A percentile compares a stretch with the other conserved stretches of the same genome.
Evolutionary conservation across 2,888 invertebrate genomes (phyloP).

Genomic region (Phorcus lineatus): DNA sequence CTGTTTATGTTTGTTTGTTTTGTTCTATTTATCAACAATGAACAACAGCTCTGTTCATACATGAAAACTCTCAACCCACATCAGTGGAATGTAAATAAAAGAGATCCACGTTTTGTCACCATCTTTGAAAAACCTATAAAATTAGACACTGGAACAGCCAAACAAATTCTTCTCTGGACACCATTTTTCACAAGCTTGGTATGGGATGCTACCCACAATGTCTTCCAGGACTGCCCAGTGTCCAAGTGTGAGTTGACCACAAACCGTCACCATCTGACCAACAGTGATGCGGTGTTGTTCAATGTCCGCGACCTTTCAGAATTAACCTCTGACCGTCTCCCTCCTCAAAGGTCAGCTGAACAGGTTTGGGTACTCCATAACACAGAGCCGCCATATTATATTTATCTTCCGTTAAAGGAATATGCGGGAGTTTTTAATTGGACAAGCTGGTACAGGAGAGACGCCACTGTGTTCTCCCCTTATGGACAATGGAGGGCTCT

Average conservation of each 20-base stretch:
- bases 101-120: background rate
- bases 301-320: conserved; percentile 9
- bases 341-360: background rate
- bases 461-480: conserved; percentile 1
- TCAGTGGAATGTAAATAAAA: background rate
- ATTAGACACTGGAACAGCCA: background rate
- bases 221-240: background rate
- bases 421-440: conserved; percentile 16
- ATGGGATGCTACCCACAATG: background rate
- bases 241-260: conserved; percentile 9
- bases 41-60: too few species aligned
- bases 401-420: background rate
- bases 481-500: background rate
- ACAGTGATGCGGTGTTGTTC: conserved; percentile 16
- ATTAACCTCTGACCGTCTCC: background rate
- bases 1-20: too few species aligned
- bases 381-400: conserved; percentile 18
- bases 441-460: conserved; percentile 20
- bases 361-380: conserved; percentile 25
- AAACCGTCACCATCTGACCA: background rate
- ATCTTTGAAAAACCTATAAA: background rate
- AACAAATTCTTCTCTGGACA: conserved; percentile 15
- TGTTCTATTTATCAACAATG: too few species aligned
- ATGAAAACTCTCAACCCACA: too few species aligned
- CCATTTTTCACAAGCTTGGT: background rate